Conservation (phyloP, 2,797 vertebrate genomes). For the Anomalospiza imberbis region DNA sequence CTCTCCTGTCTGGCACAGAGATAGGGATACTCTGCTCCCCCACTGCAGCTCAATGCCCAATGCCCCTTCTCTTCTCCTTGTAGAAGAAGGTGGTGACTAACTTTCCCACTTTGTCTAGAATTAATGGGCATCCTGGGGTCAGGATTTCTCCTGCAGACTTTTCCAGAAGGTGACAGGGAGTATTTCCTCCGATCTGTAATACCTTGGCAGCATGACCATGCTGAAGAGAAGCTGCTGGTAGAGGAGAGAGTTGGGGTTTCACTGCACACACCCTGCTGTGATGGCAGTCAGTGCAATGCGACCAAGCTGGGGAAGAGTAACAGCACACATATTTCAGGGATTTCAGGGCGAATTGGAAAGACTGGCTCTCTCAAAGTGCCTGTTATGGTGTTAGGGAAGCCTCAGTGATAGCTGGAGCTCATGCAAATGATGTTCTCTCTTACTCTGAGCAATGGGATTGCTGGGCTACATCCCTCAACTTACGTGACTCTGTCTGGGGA, state of each 20-base stretch:
- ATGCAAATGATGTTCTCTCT: not conserved
- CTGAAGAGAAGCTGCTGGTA: not conserved
- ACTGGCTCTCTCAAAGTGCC: not conserved
- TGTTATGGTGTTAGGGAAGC: not conserved
- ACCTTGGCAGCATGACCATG: too few relatives aligned
- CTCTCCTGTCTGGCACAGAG: not conserved
- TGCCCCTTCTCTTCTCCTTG: not conserved
- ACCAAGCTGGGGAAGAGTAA: not conserved
- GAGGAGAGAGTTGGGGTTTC: not conserved
- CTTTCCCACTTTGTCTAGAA: not conserved
- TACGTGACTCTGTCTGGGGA: not conserved
- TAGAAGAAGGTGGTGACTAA: rapidly evolving
- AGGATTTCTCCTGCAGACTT: not conserved
- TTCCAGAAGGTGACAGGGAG: not conserved
- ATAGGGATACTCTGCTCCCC: rapidly evolving
- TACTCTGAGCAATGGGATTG: rapidly evolving
- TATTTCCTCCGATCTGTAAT: rapidly evolving
- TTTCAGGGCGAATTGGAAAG: not conserved
- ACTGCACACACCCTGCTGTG: not conserved
- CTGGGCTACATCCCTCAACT: not conserved
- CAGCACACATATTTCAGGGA: rapidly evolving
- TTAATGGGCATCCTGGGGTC: not conserved
- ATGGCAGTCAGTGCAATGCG: not conserved
- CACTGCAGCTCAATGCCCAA: rapidly evolving
- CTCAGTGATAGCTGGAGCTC: not conserved